These are phyloP conservation scores for Myotis vivesi DNA, from an alignment of 2,797 vertebrate species.

Conservation along the genomic window DNA sequence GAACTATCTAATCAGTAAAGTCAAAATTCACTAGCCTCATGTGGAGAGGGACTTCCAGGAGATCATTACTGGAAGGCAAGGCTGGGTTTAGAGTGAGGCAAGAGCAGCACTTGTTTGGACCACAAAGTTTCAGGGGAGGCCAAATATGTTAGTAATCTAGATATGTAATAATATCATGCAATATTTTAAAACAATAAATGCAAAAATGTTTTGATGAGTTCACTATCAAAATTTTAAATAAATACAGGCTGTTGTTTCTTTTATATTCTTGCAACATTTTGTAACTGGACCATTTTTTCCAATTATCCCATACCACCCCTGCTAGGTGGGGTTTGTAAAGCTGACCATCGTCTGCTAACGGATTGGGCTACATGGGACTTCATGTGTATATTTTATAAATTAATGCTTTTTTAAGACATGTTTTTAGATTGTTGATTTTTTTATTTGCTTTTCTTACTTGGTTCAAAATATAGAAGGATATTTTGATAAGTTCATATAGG, in stretches of 20 bases:
- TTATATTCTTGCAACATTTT: not conserved
- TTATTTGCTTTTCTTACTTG: not conserved
- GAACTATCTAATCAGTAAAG: not conserved
- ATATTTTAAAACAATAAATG: not conserved
- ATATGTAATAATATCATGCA: not conserved
- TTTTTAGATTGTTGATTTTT: not conserved
- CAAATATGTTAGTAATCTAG: not conserved
- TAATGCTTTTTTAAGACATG: not conserved
- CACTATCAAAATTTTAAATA: not conserved
- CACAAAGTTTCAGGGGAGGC: not conserved
- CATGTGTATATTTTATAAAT: not conserved
- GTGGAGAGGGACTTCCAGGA: not conserved
- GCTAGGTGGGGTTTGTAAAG: not conserved
- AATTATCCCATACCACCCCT: accelerated
- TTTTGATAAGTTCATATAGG: not conserved
- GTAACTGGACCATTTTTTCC: not conserved
- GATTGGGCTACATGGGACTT: not conserved
- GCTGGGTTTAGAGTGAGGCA: not conserved
- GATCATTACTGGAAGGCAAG: not conserved
- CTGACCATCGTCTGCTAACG: not conserved
- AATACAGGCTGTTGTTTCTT: not conserved
- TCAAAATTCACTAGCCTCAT: not conserved
- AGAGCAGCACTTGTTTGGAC: not conserved
- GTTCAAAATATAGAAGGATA: not conserved
- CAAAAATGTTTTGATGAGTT: not conserved